Base-by-base conservation (phyloP, 1,140 invertebrate species). In the Plectrocnemia conspersa region DNA sequence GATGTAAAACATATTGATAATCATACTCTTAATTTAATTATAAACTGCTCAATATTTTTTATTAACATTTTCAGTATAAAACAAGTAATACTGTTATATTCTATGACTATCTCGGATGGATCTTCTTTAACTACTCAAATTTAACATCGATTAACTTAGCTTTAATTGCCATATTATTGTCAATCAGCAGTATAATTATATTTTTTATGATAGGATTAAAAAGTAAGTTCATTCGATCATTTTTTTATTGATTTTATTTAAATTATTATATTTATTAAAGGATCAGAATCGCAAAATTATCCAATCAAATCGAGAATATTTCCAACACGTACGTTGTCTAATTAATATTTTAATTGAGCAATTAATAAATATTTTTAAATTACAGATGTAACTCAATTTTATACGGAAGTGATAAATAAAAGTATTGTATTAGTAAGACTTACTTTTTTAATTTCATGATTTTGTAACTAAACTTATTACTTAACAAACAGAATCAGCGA, bases 91-190 rank as follows among this genome's bases (percentile, higher is more conserved):
- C 62, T 1, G 52, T 64, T 11, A 65, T 74, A 6, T 75, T 71
- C 62, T 74, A 63, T 54, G 73, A 75, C 58, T 73, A 64, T 52
- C 52, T 72, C 35, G 68, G 69, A 48, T 47, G 62, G 44, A 68
- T 71, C 54, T 29, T 75, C 29, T 25, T 73, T 5, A 54, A 56
- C 2, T 74, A 73, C 50, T 59, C 66, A 0, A n/a, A 18, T 0
- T 56, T 29, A 0, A 60, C 70, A 3, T 47, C 66, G 2, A 46
- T 64, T 2, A 49, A 68, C 1, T 68, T 74, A 48, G 50, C 61
- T 4, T 1, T 66, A 6, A 54, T 69, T 0, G 58, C 56, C 0
- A 2, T 68, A 22, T 19, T 57, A 2, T 10, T 61, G 2, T 48
- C 44, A 2, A 36, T 55, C n/a, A 32, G 54, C 23, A 58, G 55